Percentiles rank a stretch among this genome's conserved stretches.
These are phyloP conservation scores for Tetramorium bicarinatum DNA, from an alignment of 2,888 invertebrate genomes.

Conservation along the genomic window DNA sequence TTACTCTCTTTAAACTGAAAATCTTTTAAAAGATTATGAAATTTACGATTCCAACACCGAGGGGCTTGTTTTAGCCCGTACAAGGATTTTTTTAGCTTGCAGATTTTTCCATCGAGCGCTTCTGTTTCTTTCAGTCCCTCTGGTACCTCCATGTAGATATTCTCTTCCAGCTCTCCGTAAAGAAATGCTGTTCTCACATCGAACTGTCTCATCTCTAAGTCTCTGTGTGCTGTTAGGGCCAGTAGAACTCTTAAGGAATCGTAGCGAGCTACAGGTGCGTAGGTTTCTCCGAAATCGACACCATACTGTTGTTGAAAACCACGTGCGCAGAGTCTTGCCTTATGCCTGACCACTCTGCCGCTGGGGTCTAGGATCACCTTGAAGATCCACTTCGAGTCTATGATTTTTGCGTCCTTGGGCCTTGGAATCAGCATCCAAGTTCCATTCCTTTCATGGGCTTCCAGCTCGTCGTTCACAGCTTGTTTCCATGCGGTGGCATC, in stretches of 20 bases:
- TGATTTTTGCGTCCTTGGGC: not conserved
- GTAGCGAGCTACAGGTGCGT: not conserved
- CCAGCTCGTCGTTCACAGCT: not conserved
- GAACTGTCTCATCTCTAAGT: not conserved
- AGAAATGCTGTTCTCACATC: conserved; percentile 8
- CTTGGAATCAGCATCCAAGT: not conserved
- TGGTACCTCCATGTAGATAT: not conserved
- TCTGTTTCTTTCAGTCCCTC: not conserved
- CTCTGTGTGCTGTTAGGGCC: not conserved
- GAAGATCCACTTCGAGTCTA: too few species aligned
- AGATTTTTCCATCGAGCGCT: not conserved
- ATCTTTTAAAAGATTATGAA: not conserved
- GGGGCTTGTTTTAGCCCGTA: not conserved
- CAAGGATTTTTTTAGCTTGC: not conserved
- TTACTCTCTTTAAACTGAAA: not conserved
- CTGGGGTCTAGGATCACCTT: too few species aligned
- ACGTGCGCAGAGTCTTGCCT: too few species aligned
- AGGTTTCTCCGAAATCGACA: not conserved
- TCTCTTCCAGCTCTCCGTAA: not conserved
- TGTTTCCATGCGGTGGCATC: not conserved
- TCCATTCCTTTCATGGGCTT: not conserved
- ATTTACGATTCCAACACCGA: not conserved
- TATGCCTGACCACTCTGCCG: too few species aligned
- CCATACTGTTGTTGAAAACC: too few species aligned
- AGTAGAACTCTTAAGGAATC: not conserved